A percentile compares a stretch with the other conserved stretches of the same genome.
phyloP scores from a whole-genome alignment of 2,797 vertebrate species.

The Melanotaenia nigrans region DNA sequence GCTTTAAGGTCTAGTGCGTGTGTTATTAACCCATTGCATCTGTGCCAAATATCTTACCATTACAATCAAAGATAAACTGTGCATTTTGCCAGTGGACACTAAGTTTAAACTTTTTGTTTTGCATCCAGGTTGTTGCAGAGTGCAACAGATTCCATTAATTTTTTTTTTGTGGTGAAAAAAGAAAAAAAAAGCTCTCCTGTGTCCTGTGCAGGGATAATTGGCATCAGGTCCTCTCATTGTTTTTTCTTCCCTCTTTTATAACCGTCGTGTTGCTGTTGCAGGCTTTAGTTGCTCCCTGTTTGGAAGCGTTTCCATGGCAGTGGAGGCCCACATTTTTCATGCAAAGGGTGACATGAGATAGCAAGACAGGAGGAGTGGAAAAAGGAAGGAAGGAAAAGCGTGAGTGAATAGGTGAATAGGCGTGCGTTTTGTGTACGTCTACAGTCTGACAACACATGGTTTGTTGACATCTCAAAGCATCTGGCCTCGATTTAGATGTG shows the following conservation, averaged over 20 bases:
- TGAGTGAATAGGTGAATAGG: slow-evolving; percentile 55
- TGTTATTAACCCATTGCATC: slow-evolving; percentile 48
- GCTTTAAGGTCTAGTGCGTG: slow-evolving; percentile 45
- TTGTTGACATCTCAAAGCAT: slow-evolving; percentile 84
- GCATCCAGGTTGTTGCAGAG: slow-evolving; percentile 12
- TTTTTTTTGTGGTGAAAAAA: slow-evolving; percentile 53
- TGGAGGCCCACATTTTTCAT: slow-evolving; percentile 74
- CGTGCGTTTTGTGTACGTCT: slow-evolving; percentile 41
- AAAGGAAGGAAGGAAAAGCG: slow-evolving; percentile 38
- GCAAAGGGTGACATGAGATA: slow-evolving; percentile 59
- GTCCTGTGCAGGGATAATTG: slow-evolving; percentile 68
- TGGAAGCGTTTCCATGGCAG: slow-evolving; percentile 74
- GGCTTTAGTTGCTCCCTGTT: slow-evolving; percentile 73
- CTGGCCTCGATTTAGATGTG: slow-evolving; percentile 74
- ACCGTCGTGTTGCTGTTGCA: slow-evolving; percentile 75
- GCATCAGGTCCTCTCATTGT: slow-evolving; percentile 56
- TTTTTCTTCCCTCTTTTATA: slow-evolving; percentile 64
- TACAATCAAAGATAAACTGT: slow-evolving; percentile 48
- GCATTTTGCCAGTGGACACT: slow-evolving; percentile 51
- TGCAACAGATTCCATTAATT: slow-evolving; percentile 48
- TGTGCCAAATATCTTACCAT: slow-evolving; percentile 59
- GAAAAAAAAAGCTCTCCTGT: slow-evolving; percentile 33
- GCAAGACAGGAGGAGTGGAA: slow-evolving; percentile 40
- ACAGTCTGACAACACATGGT: slow-evolving; percentile 63
- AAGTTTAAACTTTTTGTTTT: slow-evolving; percentile 25